Evolutionary conservation across 2,888 invertebrate species (phyloP).

Genomic region (Plagodis pulveraria): DNA sequence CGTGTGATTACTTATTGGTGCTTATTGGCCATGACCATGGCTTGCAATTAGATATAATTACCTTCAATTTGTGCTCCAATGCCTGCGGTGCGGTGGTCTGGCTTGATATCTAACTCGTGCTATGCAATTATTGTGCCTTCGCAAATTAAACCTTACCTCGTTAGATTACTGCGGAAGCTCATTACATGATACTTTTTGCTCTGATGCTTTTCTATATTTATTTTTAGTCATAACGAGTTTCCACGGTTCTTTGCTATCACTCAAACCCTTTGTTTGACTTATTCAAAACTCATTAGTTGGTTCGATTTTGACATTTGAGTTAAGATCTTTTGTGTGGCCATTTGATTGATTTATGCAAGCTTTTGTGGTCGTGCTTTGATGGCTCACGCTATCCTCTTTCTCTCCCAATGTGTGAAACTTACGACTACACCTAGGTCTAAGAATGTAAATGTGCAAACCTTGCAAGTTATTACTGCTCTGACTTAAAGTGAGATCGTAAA

Average conservation of each 20-base stretch:
- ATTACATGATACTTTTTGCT: constrained; percentile 41
- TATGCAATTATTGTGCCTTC: constrained; percentile 70
- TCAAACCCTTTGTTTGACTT: neutral
- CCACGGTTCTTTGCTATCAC: neutral
- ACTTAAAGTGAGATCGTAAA: constrained; percentile 2
- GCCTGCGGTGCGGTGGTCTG: constrained; percentile 74
- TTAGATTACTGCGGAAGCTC: constrained; percentile 58
- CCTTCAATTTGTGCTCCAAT: constrained; percentile 79
- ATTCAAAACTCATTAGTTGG: too few relatives aligned
- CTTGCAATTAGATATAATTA: constrained; percentile 82
- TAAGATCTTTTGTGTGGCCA: too few relatives aligned
- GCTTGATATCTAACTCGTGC: constrained; percentile 59
- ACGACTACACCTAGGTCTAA: neutral
- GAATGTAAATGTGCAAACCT: neutral
- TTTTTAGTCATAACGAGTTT: constrained; percentile 20
- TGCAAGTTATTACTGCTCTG: neutral
- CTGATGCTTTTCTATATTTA: constrained; percentile 29
- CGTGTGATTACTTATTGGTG: constrained; percentile 80
- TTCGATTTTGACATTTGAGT: too few relatives aligned
- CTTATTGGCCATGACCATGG: constrained; percentile 84
- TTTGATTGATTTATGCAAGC: too few relatives aligned
- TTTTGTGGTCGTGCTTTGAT: too few relatives aligned
- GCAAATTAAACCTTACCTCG: constrained; percentile 63
- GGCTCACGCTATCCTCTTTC: too few relatives aligned
- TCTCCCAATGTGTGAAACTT: too few relatives aligned